phyloP scores from a whole-genome alignment of 2,888 invertebrate genomes.

The Mythimna ferrago region DNA sequence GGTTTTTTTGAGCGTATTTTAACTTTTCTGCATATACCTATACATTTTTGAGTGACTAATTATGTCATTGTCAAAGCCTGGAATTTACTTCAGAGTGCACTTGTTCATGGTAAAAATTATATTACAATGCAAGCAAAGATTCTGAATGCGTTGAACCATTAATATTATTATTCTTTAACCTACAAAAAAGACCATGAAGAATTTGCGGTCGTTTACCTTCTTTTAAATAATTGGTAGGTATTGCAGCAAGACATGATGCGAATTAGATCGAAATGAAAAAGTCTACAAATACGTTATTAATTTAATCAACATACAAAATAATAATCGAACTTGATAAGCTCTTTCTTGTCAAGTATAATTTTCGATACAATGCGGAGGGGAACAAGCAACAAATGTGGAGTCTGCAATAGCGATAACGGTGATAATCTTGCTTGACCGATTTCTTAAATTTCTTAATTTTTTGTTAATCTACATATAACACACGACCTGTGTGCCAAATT shows the following conservation, averaged over 20 bases:
- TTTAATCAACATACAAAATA: neutral
- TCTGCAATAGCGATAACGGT: neutral
- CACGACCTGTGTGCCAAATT: too few relatives aligned
- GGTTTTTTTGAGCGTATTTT: neutral
- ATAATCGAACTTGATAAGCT: neutral
- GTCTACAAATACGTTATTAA: slow-evolving; percentile 8
- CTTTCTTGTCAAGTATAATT: neutral
- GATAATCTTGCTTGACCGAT: neutral
- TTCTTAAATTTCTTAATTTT: too few relatives aligned
- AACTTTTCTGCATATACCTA: neutral
- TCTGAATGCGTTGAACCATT: slow-evolving; percentile 13
- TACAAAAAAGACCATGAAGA: slow-evolving; percentile 28
- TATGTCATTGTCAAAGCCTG: slow-evolving; percentile 11
- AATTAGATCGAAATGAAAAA: slow-evolving; percentile 5
- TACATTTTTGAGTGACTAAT: neutral
- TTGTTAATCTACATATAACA: too few relatives aligned
- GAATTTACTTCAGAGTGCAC: neutral
- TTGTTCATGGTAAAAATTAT: neutral
- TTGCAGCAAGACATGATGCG: slow-evolving; percentile 5
- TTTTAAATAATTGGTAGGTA: slow-evolving; percentile 27
- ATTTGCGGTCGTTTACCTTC: neutral
- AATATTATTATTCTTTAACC: slow-evolving; percentile 22
- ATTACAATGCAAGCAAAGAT: slow-evolving; percentile 5
- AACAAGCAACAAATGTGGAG: neutral
- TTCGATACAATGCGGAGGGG: neutral